Conservation (phyloP, 2,113 vertebrate species). For the Agapornis roseicollis region DNA sequence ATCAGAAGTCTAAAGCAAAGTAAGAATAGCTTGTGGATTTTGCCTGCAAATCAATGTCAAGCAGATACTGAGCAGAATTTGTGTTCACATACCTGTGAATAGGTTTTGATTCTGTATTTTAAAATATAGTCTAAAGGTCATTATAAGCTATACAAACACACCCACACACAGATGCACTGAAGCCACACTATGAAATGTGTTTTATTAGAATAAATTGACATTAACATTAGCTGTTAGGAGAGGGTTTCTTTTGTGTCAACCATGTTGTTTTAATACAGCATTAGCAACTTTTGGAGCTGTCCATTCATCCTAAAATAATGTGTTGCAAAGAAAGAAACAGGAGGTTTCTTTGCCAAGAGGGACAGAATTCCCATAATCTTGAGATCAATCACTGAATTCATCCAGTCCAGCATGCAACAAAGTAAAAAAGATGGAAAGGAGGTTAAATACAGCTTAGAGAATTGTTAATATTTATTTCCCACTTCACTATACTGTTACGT, state of each 20-base stretch:
- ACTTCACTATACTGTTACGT: not conserved
- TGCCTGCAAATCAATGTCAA: not conserved
- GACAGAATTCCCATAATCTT: not conserved
- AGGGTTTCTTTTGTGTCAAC: not conserved
- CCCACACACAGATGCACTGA: not conserved
- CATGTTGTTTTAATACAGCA: not conserved
- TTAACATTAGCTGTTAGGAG: not conserved
- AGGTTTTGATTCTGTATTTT: not conserved
- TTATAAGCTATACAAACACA: not conserved
- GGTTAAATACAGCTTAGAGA: not conserved
- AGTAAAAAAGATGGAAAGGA: not conserved
- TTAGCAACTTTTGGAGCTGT: not conserved
- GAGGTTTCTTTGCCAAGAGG: not conserved
- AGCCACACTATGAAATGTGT: not conserved
- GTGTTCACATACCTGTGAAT: rapidly evolving
- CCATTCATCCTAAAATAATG: not conserved
- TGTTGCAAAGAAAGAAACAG: not conserved
- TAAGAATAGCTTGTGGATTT: not conserved
- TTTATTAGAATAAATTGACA: not conserved
- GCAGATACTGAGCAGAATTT: not conserved
- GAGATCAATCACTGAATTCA: not conserved
- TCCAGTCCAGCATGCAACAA: not conserved
- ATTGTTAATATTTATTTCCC: slow-evolving; percentile 49
- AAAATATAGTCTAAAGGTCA: not conserved
- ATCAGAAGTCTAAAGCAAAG: not conserved